phyloP scores from a whole-genome alignment of 2,113 vertebrate genomes.

The Gymnarchus niloticus region DNA sequence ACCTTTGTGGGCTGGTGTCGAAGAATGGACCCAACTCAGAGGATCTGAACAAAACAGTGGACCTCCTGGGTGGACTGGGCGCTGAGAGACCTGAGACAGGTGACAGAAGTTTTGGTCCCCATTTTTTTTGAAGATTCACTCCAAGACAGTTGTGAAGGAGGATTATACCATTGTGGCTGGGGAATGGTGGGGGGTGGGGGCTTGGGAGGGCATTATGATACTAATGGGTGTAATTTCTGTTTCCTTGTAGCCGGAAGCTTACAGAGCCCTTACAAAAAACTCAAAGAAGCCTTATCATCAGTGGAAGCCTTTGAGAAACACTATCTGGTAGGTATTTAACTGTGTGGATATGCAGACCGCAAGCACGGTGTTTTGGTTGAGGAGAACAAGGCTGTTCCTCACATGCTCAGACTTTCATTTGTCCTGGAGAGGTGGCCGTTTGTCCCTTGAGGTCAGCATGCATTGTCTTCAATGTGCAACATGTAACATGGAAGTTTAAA shows the following conservation, averaged over 20 bases:
- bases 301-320: slow-evolving; percentile 95
- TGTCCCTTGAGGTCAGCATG: too few species aligned
- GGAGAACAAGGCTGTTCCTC: neutral
- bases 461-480: too few species aligned
- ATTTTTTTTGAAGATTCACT: neutral
- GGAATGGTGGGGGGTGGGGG: neutral
- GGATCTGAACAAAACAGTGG: slow-evolving; percentile 89
- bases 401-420: too few species aligned
- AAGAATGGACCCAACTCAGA: slow-evolving; percentile 85
- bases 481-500: neutral
- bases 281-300: slow-evolving; percentile 92
- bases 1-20: slow-evolving; percentile 85
- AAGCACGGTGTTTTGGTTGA: too few species aligned
- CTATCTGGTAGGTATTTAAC: slow-evolving; percentile 77
- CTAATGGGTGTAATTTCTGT: slow-evolving; percentile 11
- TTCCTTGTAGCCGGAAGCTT: slow-evolving; percentile 75
- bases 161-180: neutral
- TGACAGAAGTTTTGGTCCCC: slow-evolving; percentile 35
- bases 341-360: neutral
- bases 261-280: slow-evolving; percentile 96
- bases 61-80: slow-evolving; percentile 87
- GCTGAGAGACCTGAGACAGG: slow-evolving; percentile 89
- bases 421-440: too few species aligned
- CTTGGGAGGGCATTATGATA: neutral
- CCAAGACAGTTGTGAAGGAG: neutral